Evolutionary conservation across 92 coral and sea anemone species (phyloP), one percentile per base, ranked within the genome.

Genomic region (Porites cylindrica): DNA sequence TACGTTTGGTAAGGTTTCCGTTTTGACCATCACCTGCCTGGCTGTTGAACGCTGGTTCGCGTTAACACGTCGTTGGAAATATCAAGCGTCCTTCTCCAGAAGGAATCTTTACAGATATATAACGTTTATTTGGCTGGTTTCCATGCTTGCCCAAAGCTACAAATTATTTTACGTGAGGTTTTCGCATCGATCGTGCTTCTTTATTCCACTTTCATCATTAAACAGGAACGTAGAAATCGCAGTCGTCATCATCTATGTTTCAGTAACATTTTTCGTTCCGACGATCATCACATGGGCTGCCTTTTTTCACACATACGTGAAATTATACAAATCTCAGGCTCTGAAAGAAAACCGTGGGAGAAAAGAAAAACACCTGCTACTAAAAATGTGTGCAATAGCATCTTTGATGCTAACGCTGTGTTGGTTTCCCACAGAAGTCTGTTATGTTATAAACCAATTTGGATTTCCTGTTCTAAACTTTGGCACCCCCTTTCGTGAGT

Each of bases 401-500:
- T 81, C 85, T 7, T 7, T 70, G 38, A 58, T 56, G 60, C 58
- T 82, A 7, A 82, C 78, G 3, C 69, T 82, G 21, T 82, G 78
- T 18, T 82, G 78, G 85, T 82, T 82, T 29, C 85, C 85, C 0
- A 82, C 85, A 18, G 85, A 82, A n/a, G 77, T 56, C 58, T 82
- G 13, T 52, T 82, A 82, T n/a, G 9, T 82, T 20, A 59, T 82
- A 12, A 82, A 82, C 38, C 85, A 82, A 65, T 70, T 70, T 59
- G 78, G 85, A 7, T 82, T 82, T 54, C 77, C 85, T 1, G 43
- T 82, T 82, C 85, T 82, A 0, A 43, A 70, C 77, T 82, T 82
- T 56, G 77, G 86, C 38, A 82, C 86, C 14, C 86, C 86, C 2
- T 58, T 82, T 58, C 86, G 86, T 5, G 86, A 82, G 7, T 82